Percentiles rank a stretch among this genome's conserved stretches.
phyloP scores from a whole-genome alignment of 2,113 vertebrate genomes.

The Vulpes ferrilata region DNA sequence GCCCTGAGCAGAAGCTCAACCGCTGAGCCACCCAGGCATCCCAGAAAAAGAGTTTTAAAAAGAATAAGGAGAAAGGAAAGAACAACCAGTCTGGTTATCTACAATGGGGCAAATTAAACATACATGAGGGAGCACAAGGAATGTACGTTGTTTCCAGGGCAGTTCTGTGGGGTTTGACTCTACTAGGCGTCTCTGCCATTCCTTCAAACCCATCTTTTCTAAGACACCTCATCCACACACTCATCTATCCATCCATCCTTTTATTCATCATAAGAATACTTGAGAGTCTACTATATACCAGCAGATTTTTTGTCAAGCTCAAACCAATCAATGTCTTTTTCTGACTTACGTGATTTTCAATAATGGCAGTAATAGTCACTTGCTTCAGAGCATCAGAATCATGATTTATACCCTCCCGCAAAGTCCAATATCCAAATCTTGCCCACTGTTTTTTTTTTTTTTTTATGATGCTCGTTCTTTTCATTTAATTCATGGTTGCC shows the following conservation, averaged over 20 bases:
- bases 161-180: background rate
- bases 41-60: background rate
- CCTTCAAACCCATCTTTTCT: background rate
- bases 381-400: background rate
- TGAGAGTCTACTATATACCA: background rate
- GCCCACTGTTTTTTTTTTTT: background rate
- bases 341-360: background rate
- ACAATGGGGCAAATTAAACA: background rate
- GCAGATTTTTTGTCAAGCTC: background rate
- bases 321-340: background rate
- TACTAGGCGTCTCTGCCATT: background rate
- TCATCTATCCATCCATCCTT: background rate
- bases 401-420: background rate
- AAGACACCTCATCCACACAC: background rate
- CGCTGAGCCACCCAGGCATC: too few relatives aligned
- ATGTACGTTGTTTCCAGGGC: background rate
- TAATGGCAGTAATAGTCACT: background rate
- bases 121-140: background rate
- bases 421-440: background rate
- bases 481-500: background rate
- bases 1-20: too few relatives aligned
- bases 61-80: background rate
- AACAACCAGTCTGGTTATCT: background rate
- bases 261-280: background rate
- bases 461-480: background rate